A percentile compares a stretch with the other conserved stretches of the same genome.
phyloP scores from a whole-genome alignment of 2,888 invertebrate species.

The Linyphia triangularis region DNA sequence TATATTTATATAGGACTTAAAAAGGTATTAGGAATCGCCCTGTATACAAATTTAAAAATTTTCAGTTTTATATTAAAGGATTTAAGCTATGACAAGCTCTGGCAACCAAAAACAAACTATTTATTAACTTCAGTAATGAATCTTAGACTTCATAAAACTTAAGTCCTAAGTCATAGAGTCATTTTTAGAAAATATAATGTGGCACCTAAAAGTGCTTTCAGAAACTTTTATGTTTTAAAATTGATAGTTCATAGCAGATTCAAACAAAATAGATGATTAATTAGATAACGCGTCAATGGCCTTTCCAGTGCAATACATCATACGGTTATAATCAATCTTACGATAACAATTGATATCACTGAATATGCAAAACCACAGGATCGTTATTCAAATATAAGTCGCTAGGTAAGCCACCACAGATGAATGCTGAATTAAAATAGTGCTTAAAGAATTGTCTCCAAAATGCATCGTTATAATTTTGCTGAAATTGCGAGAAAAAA shows the following conservation, averaged over 20 bases:
- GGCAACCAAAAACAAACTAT: too few species aligned
- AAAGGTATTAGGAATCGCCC: too few species aligned
- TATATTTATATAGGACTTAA: too few species aligned
- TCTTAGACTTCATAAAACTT: too few species aligned
- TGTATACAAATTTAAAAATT: too few species aligned
- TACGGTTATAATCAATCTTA: slow-evolving; percentile 27
- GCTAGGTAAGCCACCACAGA: not conserved
- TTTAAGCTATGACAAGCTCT: too few species aligned
- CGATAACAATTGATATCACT: slow-evolving; percentile 32
- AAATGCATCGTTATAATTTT: not conserved
- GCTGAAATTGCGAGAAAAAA: slow-evolving; percentile 5
- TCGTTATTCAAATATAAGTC: slow-evolving; percentile 30
- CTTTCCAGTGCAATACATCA: slow-evolving; percentile 26
- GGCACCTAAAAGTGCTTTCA: not conserved
- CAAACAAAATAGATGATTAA: slow-evolving; percentile 48
- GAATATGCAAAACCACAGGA: slow-evolving; percentile 51
- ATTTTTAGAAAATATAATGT: too few species aligned
- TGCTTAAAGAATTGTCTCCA: not conserved
- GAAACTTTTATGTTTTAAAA: not conserved
- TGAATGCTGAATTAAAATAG: not conserved
- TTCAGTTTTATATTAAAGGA: too few species aligned
- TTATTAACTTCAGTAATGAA: too few species aligned
- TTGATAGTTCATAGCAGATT: not conserved
- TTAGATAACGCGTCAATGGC: slow-evolving; percentile 17
- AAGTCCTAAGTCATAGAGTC: too few species aligned